phyloP scores from a whole-genome alignment of 2,113 vertebrate genomes.

The Psittacula cyanocephala region DNA sequence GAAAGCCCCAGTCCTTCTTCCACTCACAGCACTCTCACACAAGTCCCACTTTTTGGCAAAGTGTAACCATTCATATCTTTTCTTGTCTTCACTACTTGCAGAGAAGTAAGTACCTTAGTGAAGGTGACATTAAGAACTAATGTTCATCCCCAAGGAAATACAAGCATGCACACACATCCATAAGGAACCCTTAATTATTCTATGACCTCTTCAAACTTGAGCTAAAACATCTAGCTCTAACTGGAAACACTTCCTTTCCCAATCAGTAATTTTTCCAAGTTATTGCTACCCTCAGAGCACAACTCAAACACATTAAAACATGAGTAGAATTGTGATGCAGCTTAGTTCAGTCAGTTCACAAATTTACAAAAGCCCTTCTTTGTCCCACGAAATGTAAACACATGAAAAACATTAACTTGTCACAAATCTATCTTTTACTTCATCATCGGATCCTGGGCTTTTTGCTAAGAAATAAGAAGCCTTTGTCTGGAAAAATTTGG shows the following conservation, averaged over 20 bases:
- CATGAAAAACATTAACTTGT: background rate
- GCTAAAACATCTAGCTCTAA: slow-evolving; percentile 50
- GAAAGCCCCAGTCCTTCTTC: background rate
- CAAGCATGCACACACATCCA: background rate
- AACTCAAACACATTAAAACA: background rate
- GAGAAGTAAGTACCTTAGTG: background rate
- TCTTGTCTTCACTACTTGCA: background rate
- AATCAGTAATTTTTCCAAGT: background rate
- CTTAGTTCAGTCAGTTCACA: background rate
- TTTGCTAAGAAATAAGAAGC: background rate
- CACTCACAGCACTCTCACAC: background rate
- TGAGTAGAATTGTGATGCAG: background rate
- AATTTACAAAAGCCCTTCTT: background rate
- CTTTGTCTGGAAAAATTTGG: background rate
- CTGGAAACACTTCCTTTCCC: slow-evolving; percentile 57
- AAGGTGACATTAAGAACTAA: background rate
- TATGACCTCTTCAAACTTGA: slow-evolving; percentile 20
- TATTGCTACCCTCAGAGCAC: background rate
- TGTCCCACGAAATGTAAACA: background rate
- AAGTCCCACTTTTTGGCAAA: background rate
- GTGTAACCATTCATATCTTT: background rate
- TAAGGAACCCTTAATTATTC: slow-evolving; percentile 15
- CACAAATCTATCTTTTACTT: background rate
- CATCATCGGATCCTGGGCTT: background rate
- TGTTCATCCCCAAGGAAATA: slow-evolving; percentile 35